Evolutionary conservation across 2,113 vertebrate genomes (phyloP).

Genomic region (Lasiurus borealis): DNA sequence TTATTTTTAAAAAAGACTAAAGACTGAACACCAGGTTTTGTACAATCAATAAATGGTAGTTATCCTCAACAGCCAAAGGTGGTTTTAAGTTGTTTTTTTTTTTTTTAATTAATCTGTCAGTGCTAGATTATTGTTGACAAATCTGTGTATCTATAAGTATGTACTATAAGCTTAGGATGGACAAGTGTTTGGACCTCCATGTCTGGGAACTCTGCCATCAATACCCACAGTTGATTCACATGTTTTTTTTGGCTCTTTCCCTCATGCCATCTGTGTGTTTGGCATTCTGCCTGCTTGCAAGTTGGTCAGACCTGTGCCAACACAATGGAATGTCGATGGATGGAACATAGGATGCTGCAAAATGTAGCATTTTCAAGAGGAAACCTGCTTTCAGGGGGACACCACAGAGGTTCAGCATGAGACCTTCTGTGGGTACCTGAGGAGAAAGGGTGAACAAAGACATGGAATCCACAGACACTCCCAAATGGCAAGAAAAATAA

Average conservation of each 20-base stretch:
- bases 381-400: constrained; percentile 76
- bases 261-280: constrained; percentile 87
- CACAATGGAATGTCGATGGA: constrained; percentile 87
- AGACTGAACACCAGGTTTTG: constrained; percentile 7
- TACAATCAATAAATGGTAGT: neutral
- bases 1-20: neutral
- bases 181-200: constrained; percentile 89
- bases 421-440: constrained; percentile 75
- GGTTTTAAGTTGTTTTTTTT: constrained; percentile 57
- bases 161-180: constrained; percentile 85
- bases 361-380: constrained; percentile 66
- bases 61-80: constrained; percentile 50
- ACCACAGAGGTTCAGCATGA: constrained; percentile 80
- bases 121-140: constrained; percentile 84
- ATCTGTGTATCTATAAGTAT: constrained; percentile 83
- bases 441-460: constrained; percentile 58
- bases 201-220: constrained; percentile 89
- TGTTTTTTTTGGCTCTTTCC: constrained; percentile 88
- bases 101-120: constrained; percentile 73
- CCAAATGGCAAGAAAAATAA: constrained; percentile 21
- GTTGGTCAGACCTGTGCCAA: constrained; percentile 89
- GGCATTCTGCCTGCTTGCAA: constrained; percentile 87
- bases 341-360: constrained; percentile 84
- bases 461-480: neutral
- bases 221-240: constrained; percentile 88